These are phyloP conservation scores for Cheilosia scutellata DNA, from an alignment of 2,888 invertebrate genomes.

Conservation along the genomic window DNA sequence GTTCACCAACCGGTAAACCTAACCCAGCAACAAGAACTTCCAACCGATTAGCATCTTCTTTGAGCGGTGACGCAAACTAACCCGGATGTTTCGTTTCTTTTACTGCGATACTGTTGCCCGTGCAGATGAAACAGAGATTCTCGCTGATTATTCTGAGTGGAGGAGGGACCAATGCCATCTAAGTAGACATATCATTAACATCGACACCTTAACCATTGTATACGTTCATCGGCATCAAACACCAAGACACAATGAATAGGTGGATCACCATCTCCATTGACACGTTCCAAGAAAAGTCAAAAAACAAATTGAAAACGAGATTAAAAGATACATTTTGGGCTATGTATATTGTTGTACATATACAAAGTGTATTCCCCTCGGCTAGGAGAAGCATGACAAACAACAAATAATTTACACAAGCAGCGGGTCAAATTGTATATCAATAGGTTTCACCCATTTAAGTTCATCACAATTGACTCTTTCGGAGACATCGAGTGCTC, in stretches of 20 bases:
- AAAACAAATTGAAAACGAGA: slow-evolving; percentile 71
- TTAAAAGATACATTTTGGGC: slow-evolving; percentile 60
- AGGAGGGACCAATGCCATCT: slow-evolving; percentile 58
- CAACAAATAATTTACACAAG: slow-evolving; percentile 62
- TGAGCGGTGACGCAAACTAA: slow-evolving; percentile 18
- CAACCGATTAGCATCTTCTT: slow-evolving; percentile 26
- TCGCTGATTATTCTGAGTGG: slow-evolving; percentile 51
- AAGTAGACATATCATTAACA: slow-evolving; percentile 68
- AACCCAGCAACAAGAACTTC: no score
- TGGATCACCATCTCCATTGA: slow-evolving; percentile 69
- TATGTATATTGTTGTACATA: slow-evolving; percentile 8
- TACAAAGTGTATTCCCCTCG: slow-evolving; percentile 2
- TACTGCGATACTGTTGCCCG: background rate
- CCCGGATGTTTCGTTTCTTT: slow-evolving; percentile 58
- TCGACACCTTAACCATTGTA: slow-evolving; percentile 65
- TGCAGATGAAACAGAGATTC: slow-evolving; percentile 15
- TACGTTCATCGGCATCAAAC: slow-evolving; percentile 68
- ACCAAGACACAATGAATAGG: slow-evolving; percentile 59
- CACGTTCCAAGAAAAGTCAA: slow-evolving; percentile 66
- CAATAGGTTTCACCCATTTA: slow-evolving; percentile 63
- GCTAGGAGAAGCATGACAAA: slow-evolving; percentile 59
- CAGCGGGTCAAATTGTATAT: slow-evolving; percentile 65
- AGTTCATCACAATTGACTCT: slow-evolving; percentile 58
- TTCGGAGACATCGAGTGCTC: slow-evolving; percentile 70
- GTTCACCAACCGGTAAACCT: no score